Conservation (phyloP, 1,140 invertebrate species). For the Ostrea denselamellosa region DNA sequence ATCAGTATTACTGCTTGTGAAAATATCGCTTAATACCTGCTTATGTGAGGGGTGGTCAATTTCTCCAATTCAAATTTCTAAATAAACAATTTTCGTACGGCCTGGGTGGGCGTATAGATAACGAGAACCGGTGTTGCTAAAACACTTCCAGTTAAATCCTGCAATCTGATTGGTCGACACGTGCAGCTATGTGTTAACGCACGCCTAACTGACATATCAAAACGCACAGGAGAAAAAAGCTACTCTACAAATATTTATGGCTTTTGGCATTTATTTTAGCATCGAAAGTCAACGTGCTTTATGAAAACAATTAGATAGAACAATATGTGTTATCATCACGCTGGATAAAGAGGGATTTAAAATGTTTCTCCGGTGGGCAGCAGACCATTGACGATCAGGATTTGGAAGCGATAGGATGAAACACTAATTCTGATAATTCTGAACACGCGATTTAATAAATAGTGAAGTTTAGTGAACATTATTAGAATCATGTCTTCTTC, state of each 20-base stretch:
- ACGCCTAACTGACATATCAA: constrained; percentile 54
- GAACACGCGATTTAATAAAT: neutral
- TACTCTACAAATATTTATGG: constrained; percentile 63
- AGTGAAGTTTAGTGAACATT: neutral
- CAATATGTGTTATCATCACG: constrained; percentile 46
- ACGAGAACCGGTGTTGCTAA: constrained; percentile 66
- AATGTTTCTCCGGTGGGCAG: neutral
- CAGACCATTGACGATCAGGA: neutral
- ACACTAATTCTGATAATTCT: neutral
- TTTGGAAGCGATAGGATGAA: neutral
- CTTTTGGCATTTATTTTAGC: constrained; percentile 69
- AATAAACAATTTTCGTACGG: constrained; percentile 65
- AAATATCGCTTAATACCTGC: constrained; percentile 66
- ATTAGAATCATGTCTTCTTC: constrained; percentile 47
- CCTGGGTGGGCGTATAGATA: constrained; percentile 71
- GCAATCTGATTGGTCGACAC: constrained; percentile 60
- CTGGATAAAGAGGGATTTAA: constrained; percentile 40
- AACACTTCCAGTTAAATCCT: constrained; percentile 59
- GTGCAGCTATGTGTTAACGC: constrained; percentile 49
- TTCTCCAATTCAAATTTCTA: constrained; percentile 71
- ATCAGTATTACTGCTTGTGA: constrained; percentile 29
- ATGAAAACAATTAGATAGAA: constrained; percentile 68
- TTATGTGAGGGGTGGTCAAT: constrained; percentile 74
- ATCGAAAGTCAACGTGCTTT: constrained; percentile 67
- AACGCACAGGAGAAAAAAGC: constrained; percentile 61